Percentiles rank a stretch among this genome's conserved stretches.
phyloP scores from a whole-genome alignment of 2,113 vertebrate genomes.

The Elachura formosa region DNA sequence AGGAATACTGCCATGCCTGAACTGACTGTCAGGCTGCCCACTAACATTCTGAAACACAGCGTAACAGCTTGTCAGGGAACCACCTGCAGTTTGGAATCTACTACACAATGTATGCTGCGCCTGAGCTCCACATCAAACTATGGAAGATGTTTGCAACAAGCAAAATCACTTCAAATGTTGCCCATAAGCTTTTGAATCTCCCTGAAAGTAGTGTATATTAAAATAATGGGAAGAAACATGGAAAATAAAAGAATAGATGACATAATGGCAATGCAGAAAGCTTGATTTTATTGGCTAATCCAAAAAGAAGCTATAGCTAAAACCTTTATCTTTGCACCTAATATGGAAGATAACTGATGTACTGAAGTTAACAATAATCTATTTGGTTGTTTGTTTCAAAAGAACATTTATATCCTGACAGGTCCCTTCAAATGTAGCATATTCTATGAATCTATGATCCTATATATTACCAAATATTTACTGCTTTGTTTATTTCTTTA shows the following conservation, averaged over 20 bases:
- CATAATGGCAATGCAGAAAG: background rate
- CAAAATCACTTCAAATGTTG: background rate
- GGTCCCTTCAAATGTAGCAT: background rate
- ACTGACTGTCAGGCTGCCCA: background rate
- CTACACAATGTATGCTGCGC: background rate
- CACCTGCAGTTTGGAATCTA: background rate
- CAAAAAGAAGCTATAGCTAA: background rate
- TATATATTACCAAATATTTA: background rate
- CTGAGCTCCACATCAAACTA: background rate
- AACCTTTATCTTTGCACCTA: background rate
- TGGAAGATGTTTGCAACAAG: background rate
- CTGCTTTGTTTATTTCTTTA: background rate
- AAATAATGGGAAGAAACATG: background rate
- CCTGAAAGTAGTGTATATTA: background rate
- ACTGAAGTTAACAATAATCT: background rate
- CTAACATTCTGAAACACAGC: background rate
- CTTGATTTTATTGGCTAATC: background rate
- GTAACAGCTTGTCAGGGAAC: fast-evolving
- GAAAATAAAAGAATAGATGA: background rate
- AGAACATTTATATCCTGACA: background rate
- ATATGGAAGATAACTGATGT: background rate
- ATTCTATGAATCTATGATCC: background rate
- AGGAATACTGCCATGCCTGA: background rate
- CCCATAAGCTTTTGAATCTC: background rate
- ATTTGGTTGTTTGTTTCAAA: background rate